Conservation (phyloP, 1,140 invertebrate genomes). For the Platyscapa corneri region DNA sequence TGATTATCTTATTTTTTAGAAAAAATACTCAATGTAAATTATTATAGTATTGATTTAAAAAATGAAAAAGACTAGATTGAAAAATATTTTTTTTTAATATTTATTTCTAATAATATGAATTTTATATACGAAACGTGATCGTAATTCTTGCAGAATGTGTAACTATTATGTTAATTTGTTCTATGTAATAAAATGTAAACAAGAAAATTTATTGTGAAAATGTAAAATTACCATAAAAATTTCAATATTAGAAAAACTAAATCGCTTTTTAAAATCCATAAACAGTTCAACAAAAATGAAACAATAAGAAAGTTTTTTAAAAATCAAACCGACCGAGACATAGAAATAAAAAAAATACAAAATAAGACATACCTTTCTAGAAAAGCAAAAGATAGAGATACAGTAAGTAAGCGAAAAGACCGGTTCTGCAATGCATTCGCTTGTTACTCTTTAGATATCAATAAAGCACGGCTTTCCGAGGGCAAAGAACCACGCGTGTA, state of each 20-base stretch:
- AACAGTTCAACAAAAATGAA: background rate
- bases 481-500: conserved; percentile 60
- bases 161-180: no score
- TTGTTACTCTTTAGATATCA: conserved; percentile 61
- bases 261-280: background rate
- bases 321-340: background rate
- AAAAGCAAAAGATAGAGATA: background rate
- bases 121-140: no score
- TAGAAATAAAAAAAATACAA: conserved; percentile 15
- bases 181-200: no score
- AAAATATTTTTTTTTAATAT: no score
- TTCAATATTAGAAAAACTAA: no score
- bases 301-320: background rate
- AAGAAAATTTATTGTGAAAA: no score
- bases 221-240: no score
- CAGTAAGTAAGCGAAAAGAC: background rate
- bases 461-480: conserved; percentile 57
- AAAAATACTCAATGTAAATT: no score
- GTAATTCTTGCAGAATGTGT: background rate
- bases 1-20: no score
- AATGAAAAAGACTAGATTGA: no score
- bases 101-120: no score
- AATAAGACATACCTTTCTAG: conserved; percentile 23
- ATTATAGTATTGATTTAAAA: no score
- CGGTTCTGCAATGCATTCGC: conserved; percentile 48